These are phyloP conservation scores for Hippasteria phrygiana DNA, from an alignment of 53 echinoderm and acorn worm genomes.

Conservation along the genomic window DNA sequence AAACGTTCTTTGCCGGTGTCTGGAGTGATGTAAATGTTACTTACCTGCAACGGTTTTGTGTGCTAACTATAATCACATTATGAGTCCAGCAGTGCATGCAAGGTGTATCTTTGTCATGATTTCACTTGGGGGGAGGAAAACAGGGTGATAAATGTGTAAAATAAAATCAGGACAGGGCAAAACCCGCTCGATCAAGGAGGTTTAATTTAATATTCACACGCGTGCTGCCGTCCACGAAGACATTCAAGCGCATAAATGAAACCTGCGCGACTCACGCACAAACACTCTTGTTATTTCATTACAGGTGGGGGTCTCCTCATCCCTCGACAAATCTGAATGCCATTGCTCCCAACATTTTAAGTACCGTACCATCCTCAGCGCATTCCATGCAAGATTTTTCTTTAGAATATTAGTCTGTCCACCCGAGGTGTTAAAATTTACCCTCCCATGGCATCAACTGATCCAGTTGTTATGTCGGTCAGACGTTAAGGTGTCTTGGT, in stretches of 20 bases:
- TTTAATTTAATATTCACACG: not conserved
- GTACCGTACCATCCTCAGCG: not conserved
- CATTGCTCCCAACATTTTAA: not conserved
- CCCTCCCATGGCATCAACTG: not conserved
- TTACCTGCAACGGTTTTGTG: too few relatives aligned
- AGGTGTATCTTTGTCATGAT: not conserved
- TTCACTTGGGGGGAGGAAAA: not conserved
- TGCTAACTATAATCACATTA: too few relatives aligned
- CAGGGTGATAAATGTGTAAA: not conserved
- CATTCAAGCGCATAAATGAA: not conserved
- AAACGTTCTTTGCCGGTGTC: too few relatives aligned
- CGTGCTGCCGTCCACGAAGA: not conserved
- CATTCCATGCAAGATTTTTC: not conserved
- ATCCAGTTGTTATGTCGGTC: not conserved
- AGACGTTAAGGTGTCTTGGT: not conserved
- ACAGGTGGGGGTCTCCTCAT: not conserved
- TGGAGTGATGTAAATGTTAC: too few relatives aligned
- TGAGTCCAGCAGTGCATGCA: too few relatives aligned
- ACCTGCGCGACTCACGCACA: not conserved
- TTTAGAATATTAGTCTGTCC: not conserved
- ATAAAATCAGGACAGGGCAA: not conserved
- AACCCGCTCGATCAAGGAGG: conserved; percentile 3
- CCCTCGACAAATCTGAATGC: not conserved
- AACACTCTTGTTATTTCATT: not conserved
- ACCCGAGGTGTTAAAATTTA: not conserved